Conservation (phyloP, 2,113 vertebrate species). For the Tor tambroides region DNA sequence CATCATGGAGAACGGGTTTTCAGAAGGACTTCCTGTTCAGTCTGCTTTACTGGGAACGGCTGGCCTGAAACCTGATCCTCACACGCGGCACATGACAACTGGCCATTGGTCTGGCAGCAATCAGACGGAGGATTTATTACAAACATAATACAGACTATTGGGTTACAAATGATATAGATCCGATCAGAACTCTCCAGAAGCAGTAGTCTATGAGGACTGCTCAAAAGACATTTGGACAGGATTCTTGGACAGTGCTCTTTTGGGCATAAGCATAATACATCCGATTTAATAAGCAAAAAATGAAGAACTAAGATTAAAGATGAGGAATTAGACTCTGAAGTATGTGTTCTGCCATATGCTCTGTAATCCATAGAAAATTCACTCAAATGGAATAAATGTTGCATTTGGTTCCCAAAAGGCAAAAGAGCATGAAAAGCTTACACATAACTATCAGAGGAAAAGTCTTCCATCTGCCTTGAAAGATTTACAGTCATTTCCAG, state of each 20-base stretch:
- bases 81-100: conserved; percentile 16
- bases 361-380: not conserved
- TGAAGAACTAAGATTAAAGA: not conserved
- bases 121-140: conserved; percentile 58
- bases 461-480: conserved; percentile 10
- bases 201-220: not conserved
- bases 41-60: not conserved
- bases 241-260: not conserved
- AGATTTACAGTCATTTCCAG: not conserved
- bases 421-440: not conserved
- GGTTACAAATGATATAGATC: conserved; percentile 57
- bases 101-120: conserved; percentile 27
- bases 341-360: not conserved
- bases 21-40: conserved; percentile 3
- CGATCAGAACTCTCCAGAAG: conserved; percentile 14
- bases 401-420: conserved; percentile 24
- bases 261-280: not conserved
- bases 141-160: conserved; percentile 61
- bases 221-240: not conserved
- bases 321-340: not conserved
- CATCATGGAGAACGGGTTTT: not conserved
- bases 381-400: not conserved
- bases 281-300: not conserved
- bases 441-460: conserved; percentile 19
- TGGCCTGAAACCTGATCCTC: conserved; percentile 39